A percentile compares a stretch with the other conserved stretches of the same genome.
Conservation (phyloP, 2,113 vertebrate genomes). For the Odontesthes bonariensis region DNA sequence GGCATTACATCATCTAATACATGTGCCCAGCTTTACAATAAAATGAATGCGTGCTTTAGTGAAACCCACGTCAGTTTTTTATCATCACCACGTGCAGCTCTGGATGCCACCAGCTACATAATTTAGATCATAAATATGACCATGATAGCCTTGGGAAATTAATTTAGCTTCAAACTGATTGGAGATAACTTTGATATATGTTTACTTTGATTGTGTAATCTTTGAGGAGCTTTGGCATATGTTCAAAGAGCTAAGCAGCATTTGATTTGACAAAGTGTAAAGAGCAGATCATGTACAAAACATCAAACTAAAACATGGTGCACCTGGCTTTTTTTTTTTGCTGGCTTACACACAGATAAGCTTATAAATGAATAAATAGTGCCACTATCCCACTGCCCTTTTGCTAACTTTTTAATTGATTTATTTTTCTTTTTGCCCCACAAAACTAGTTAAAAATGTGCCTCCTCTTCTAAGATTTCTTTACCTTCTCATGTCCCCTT, state of each 20-base stretch:
- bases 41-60: constrained; percentile 6
- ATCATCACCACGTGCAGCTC: constrained; percentile 19
- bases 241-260: constrained; percentile 47
- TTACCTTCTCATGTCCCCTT: neutral
- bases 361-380: no score
- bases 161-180: constrained; percentile 42
- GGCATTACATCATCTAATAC: neutral
- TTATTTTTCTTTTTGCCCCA: no score
- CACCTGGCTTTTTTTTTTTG: constrained; percentile 2
- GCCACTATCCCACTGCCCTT: no score
- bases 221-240: constrained; percentile 11
- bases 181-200: constrained; percentile 55
- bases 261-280: constrained; percentile 35
- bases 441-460: neutral
- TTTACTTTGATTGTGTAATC: constrained; percentile 39
- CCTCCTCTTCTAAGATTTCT: constrained; percentile 7
- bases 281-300: constrained; percentile 17
- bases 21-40: neutral
- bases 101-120: neutral
- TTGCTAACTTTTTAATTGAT: no score
- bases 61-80: constrained; percentile 26
- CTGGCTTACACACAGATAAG: neutral
- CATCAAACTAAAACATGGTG: neutral
- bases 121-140: neutral
- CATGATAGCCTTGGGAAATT: constrained; percentile 32